Evolutionary conservation across 2,113 vertebrate genomes (phyloP).

Genomic region (Saguinus imperator): DNA sequence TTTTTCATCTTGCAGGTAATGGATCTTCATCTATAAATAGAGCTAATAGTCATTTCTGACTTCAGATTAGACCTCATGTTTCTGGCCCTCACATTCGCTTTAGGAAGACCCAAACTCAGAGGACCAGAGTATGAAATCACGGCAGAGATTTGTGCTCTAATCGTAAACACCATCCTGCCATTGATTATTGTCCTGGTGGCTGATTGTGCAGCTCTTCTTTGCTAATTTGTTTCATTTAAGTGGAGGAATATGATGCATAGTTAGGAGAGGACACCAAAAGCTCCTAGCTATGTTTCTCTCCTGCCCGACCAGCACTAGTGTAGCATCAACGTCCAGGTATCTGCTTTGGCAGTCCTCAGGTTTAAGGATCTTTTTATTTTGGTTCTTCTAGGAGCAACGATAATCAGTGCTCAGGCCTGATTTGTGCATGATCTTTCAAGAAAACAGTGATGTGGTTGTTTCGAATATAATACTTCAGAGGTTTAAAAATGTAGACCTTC

Average conservation of each 20-base stretch:
- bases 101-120: background rate
- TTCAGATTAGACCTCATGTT: background rate
- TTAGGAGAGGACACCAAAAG: background rate
- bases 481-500: background rate
- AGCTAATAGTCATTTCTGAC: background rate
- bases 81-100: background rate
- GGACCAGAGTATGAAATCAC: background rate
- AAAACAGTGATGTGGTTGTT: background rate
- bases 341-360: background rate
- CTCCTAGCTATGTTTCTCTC: background rate
- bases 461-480: background rate
- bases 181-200: no score
- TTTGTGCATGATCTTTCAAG: background rate
- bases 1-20: background rate
- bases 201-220: background rate
- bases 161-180: background rate
- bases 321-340: no score
- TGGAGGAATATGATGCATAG: background rate
- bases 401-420: background rate
- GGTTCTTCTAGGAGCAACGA: background rate
- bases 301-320: background rate
- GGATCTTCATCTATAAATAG: background rate
- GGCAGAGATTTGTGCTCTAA: background rate
- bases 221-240: background rate
- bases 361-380: no score